Evolutionary conservation across 2,888 invertebrate species (phyloP), one percentile per base, ranked within the genome.

Genomic region (Nematopogon swammerdamellus): DNA sequence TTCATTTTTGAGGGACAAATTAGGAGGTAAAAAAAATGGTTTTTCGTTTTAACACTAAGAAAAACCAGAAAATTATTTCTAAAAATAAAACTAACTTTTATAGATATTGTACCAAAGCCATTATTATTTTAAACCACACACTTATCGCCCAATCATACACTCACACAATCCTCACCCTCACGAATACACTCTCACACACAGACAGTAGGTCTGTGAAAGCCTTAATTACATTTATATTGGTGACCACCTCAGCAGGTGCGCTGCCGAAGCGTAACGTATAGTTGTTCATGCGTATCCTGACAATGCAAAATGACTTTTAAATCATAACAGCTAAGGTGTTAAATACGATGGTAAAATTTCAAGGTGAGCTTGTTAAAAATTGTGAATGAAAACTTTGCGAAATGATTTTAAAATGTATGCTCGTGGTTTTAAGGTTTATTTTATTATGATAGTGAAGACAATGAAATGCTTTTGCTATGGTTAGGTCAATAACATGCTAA

Each of bases 181-280:
- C 47, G 20, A 36, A 47, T 30, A 50, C 49, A 49, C 19, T 18
- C 45, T 45, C 20, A 53, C 44, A 19, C 30, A 42, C 48, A 30
- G 19, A 59, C 45, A 29, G 30, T 25, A 14, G n/a, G 25, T 42
- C 29, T 30, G 44, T 29, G 44, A 44, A 30, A 67, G 62, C 68
- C 69, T 67, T 75, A 75, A 77, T 77, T 74, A 73, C 72, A 64
- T 67, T 74, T 66, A 64, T 75, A 75, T 74, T 71, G 72, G 72
- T 73, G 72, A 68, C 71, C 70, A 68, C 68, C 71, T 68, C 55
- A 66, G 67, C 73, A 72, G 72, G 72, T 72, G 72, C 56, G 46
- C 60, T 67, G 61, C 59, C 68, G 63, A 63, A 64, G 63, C 71
- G 65, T 67, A 66, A 72, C 75, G 67, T 67, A 54, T 63, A 49